phyloP scores from a whole-genome alignment of 2,113 vertebrate genomes.

The Marcusenius ussheri region DNA sequence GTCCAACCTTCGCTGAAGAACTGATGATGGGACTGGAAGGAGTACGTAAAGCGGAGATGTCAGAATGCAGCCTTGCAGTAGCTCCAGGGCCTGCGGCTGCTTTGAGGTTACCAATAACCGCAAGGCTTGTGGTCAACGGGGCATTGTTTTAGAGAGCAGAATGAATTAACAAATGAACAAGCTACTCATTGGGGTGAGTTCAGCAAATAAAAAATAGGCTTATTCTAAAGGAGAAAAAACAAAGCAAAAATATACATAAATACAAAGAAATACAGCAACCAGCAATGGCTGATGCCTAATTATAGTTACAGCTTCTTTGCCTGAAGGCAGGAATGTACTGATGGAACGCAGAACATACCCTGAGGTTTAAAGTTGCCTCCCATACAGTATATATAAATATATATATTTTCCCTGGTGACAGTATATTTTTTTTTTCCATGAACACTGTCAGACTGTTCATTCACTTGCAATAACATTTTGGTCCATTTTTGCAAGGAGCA shows the following conservation, averaged over 20 bases:
- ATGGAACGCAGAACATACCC: not conserved
- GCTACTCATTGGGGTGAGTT: not conserved
- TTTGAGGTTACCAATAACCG: not conserved
- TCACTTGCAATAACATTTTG: not conserved
- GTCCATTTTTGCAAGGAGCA: conserved; percentile 9
- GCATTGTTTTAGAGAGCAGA: not conserved
- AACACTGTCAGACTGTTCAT: not conserved
- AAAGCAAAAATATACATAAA: not conserved
- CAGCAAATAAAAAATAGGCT: not conserved
- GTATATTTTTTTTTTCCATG: not conserved
- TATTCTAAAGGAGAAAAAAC: not conserved
- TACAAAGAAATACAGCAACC: not conserved
- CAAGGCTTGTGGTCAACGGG: not conserved
- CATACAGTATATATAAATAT: conserved; percentile 9
- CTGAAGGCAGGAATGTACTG: not conserved
- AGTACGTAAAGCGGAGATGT: not conserved
- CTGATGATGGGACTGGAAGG: not conserved
- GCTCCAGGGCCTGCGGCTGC: not conserved
- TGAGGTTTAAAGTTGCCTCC: not conserved
- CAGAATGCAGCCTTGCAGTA: not conserved
- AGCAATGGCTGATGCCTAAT: not conserved
- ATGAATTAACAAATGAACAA: not conserved
- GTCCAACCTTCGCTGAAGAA: not conserved
- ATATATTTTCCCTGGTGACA: not conserved
- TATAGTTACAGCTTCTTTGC: not conserved